These are phyloP conservation scores for Lydus trimaculatus DNA, from an alignment of 2,888 invertebrate genomes.

Conservation along the genomic window DNA sequence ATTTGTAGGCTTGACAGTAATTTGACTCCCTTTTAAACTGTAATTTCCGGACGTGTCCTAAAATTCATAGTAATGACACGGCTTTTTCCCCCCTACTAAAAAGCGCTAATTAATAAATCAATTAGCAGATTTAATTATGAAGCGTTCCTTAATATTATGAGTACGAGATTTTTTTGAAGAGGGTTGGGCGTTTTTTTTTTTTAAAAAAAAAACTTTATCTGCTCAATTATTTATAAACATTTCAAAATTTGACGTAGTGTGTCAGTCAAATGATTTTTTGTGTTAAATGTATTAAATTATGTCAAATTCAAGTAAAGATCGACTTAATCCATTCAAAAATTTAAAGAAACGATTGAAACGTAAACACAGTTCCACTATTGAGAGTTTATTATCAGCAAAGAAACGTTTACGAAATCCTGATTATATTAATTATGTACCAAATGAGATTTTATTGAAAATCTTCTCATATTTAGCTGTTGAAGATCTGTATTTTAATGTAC, in stretches of 20 bases:
- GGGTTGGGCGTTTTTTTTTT: too few relatives aligned
- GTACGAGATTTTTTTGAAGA: too few relatives aligned
- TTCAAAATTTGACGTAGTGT: background rate
- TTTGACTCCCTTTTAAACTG: background rate
- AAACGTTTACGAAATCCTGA: conserved; percentile 19
- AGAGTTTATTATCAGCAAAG: background rate
- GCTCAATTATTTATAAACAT: too few relatives aligned
- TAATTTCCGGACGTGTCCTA: background rate
- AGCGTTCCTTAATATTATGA: too few relatives aligned
- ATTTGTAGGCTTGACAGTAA: background rate
- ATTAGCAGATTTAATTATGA: background rate
- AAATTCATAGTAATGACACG: background rate
- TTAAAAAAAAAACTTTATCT: too few relatives aligned
- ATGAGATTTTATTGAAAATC: conserved; percentile 21
- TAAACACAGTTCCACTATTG: background rate
- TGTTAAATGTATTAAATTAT: background rate
- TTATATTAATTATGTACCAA: conserved; percentile 15
- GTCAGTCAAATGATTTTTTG: background rate
- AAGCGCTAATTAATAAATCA: background rate
- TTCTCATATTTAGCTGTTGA: conserved; percentile 18
- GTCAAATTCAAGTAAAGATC: background rate
- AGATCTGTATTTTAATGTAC: conserved; percentile 24
- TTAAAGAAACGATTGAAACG: background rate
- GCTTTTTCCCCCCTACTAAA: background rate
- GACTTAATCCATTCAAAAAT: background rate